These are phyloP conservation scores for Hypocryptadius cinnamomeus DNA, from an alignment of 2,113 vertebrate species.

Conservation along the genomic window DNA sequence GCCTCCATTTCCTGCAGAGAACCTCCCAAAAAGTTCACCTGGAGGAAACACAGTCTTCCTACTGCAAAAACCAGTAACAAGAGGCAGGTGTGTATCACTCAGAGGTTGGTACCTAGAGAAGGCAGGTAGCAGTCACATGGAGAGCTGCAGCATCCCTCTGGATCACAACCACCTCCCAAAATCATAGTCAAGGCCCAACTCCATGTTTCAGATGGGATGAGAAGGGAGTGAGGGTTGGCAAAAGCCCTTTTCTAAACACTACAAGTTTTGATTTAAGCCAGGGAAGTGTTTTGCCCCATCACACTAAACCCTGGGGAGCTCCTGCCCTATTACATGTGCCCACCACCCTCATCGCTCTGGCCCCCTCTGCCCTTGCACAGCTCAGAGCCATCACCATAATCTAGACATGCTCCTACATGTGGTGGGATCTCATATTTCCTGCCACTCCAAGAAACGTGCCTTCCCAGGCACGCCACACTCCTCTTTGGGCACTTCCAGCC, in stretches of 20 bases:
- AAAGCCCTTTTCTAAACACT: neutral
- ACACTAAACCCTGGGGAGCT: neutral
- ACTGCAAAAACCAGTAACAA: neutral
- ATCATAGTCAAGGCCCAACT: neutral
- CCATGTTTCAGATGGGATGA: neutral
- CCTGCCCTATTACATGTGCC: neutral
- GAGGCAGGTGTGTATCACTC: neutral
- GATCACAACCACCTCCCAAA: neutral
- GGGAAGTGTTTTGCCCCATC: neutral
- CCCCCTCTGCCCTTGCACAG: neutral
- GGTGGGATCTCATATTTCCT: neutral
- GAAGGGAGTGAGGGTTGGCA: neutral
- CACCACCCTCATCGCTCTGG: accelerated
- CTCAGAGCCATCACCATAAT: neutral
- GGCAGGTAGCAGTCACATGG: neutral
- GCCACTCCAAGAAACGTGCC: neutral
- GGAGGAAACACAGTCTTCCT: neutral
- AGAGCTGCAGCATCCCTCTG: neutral
- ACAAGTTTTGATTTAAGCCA: neutral
- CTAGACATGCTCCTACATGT: accelerated
- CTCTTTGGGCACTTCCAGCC: neutral
- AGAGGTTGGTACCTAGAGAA: neutral
- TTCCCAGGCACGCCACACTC: neutral
- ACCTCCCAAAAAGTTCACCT: neutral
- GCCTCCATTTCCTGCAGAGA: neutral